Evolutionary conservation across 2,113 vertebrate species (phyloP), one percentile per base, ranked within the genome.

Genomic region (Herpetotheres cachinnans): DNA sequence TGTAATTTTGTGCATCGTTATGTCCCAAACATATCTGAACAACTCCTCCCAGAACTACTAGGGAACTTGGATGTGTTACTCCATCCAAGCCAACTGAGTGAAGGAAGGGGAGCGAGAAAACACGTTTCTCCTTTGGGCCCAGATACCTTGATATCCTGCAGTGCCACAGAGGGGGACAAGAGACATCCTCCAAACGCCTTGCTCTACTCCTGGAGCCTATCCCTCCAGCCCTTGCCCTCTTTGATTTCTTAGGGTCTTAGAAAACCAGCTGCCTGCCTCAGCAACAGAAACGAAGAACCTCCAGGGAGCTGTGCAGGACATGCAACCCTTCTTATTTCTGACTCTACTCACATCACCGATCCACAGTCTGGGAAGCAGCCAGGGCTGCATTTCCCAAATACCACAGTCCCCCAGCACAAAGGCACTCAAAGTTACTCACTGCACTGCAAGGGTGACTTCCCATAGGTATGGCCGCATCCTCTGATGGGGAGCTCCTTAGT

Each of bases 321-420:
- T 16, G 7, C 15, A 47, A 27, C 29, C 21, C 12, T 10, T 70
- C 30, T 40, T 46, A 50, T 27, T 46, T 62, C n/a, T 62, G 24
- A 30, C 54, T 4, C 44, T 30, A 7, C 24, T 52, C 46, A 42
- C 30, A 34, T 36, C 73, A 70, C 22, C 17, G 1, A 72, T 19
- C 40, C 38, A 27, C 8, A 72, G 32, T 12, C 36, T 50, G 36
- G 47, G 67, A 47, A 70, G 55, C 2, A 69, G 49, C 36, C 55
- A 40, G 16, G 20, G 22, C 8, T 50, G 14, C 32, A 56, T 20
- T 62, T 56, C 61, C 17, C 32, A 78, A 79, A 78, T 21, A n/a
- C 24, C 16, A 55, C 20, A n/a, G 66, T 32, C 12, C 24, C 7
- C 13, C 0, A 0, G 25, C 9, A 69, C 44, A 58, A 63, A 63